Evolutionary conservation across 1,140 invertebrate species (phyloP), one percentile per base, ranked within the genome.

Genomic region (Rhopalosiphum maidis): DNA sequence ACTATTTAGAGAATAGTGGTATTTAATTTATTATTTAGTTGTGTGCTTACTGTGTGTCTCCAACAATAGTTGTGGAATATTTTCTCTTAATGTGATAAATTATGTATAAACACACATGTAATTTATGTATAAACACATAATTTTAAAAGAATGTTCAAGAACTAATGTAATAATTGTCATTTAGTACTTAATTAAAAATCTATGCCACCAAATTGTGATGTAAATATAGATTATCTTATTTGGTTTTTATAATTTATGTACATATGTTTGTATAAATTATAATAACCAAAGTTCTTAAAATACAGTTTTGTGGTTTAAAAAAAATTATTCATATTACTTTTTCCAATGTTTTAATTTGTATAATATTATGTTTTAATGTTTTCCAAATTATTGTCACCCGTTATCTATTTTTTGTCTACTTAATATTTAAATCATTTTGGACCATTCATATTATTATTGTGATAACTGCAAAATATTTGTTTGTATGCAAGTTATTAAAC

Each of bases 191-290:
- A 83, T 48, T 77, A 83, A 51, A 82, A 91, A 2, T 77, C 4
- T 46, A 77, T 77, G 37, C 60, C 41, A 77, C 23, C 37, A 77
- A 91, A 77, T 41, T 77, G 60, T 91, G 55, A 91, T 91, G 54
- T 91, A 91, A n/a, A 91, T 90, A 90, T 77, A 51, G 35, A 54
- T 89, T 54, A 5, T 35, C 48, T 35, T 9, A 89, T 89, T 37
- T 55, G 51, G 9, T 25, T 91, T 68, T 91, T 68, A 91, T 91
- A 91, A 90, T 90, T 46, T n/a, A 91, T 48, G 55, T 91, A 77
- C n/a, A 68, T 60, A 91, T 46, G 3, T 46, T 82, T 77, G 30
- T 77, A 77, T 46, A 77, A 91, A 77, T 68, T 77, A 46, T 77
- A 46, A 21, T 77, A 77, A 77, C 60, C 41, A 30, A 46, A 35